These are phyloP conservation scores for Cosmia trapezina DNA, from an alignment of 2,888 invertebrate species.

Conservation along the genomic window DNA sequence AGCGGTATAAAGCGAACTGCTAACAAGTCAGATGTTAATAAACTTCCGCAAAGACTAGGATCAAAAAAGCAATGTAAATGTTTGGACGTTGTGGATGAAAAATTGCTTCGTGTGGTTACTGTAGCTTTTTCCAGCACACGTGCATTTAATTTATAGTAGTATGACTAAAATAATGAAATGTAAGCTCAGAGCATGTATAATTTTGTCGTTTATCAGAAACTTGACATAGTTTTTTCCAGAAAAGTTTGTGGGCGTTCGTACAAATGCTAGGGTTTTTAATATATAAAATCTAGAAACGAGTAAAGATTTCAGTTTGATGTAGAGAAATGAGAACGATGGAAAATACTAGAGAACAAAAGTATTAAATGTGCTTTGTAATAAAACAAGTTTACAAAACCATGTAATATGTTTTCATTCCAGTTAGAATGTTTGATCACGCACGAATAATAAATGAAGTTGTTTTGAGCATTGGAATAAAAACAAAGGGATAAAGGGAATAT, in stretches of 20 bases:
- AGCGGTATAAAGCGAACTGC: conserved; percentile 51
- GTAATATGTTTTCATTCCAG: conserved; percentile 48
- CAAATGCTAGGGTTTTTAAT: conserved; percentile 30
- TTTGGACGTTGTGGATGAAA: conserved; percentile 57
- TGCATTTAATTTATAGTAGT: conserved; percentile 58
- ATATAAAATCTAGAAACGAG: conserved; percentile 18
- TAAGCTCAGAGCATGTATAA: conserved; percentile 53
- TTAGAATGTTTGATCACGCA: conserved; percentile 40
- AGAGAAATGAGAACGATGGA: background rate
- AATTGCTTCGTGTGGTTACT: conserved; percentile 50
- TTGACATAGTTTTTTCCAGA: conserved; percentile 34
- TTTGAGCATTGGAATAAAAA: conserved; percentile 60
- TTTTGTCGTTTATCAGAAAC: conserved; percentile 57
- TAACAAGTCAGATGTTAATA: conserved; percentile 68
- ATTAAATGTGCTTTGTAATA: background rate
- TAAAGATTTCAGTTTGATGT: background rate
- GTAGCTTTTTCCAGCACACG: conserved; percentile 52
- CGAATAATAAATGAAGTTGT: conserved; percentile 63
- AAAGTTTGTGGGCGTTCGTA: conserved; percentile 6
- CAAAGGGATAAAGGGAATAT: conserved; percentile 56
- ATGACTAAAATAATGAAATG: conserved; percentile 45
- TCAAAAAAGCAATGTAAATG: conserved; percentile 56
- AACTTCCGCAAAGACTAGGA: conserved; percentile 59
- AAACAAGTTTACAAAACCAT: conserved; percentile 22
- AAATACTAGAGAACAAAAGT: background rate